Base-by-base conservation (phyloP, 92 coral and sea anemone species). In the Galaxea fascicularis region DNA sequence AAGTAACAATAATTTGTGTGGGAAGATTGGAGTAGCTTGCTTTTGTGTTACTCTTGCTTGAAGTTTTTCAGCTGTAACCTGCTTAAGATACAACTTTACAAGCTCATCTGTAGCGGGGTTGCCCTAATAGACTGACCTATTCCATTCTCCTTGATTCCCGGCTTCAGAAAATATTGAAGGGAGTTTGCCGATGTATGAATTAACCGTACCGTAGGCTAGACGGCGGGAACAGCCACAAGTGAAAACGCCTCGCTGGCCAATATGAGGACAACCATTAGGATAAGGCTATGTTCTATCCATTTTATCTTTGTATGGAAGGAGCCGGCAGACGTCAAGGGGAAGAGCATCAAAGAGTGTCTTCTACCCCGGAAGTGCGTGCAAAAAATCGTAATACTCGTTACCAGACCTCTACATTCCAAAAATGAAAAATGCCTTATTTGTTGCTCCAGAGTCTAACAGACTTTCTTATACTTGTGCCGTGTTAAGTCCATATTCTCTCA, bases 1-100 rank as follows among this genome's bases (percentile, higher is more conserved):
- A 27, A 74, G 79, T 11, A 58, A 75, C 31, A 84, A 51, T 27
- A 89, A 84, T 63, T 89, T 89, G 54, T 84, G 89, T 15, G 78
- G 58, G 39, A 89, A 89, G 12, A 89, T 17, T 0, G 89, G 92
- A 59, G 67, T 53, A 10, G 79, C 89, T 24, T 89, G 92, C 45
- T 84, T 88, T 12, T 89, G 81, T 14, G 85, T 70, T 15, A 83
- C 51, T 26, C 73, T 79, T 18, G 89, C 73, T 71, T 83, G 92
- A 1, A 88, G 78, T 52, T 88, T 81, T 39, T 82, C 88, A 21
- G 88, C 92, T 13, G 92, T 83, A 20, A 83, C 74, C 25, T 74
- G 64, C 51, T 88, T 82, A 5, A 88, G 75, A 58, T 88, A 83
- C 12, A 41, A 8, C 49, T 82, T 75, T 4, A 88, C 85, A 6